Evolutionary conservation across 2,113 vertebrate species (phyloP), one percentile per base, ranked within the genome.

Genomic region (Anolis carolinensis): DNA sequence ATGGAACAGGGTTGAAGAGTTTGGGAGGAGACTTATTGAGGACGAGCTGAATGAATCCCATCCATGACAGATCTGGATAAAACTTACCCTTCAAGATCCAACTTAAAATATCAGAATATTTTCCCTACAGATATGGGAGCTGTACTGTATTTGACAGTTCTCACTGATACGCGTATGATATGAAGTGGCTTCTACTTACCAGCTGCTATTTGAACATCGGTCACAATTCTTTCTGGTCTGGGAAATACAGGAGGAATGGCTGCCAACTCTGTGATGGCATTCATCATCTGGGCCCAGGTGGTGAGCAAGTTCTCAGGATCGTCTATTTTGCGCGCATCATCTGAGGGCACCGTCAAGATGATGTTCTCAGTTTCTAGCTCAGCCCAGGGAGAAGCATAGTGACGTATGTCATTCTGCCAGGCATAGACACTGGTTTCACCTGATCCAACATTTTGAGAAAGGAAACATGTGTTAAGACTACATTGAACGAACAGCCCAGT

Each of bases 331-430:
- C 89, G 78, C 1, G 96, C 85, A 1, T 78, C 90, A 0, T 95
- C 92, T 0, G 97, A 97, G 0, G 96, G 95, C 48, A 97, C 88
- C 0, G 97, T 97, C 16, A 98, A 88, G 93, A 98, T 96, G 93
- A 98, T 79, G 87, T 97, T 97, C 30, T 96, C 96, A 0, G 96
- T 97, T 88, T 97, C 96, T 87, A 98, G 81, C 89, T 98, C 97
- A 6, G 97, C 97, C 97, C 97, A 97, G 27, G 96, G 97, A 1
- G 96, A 92, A 0, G 90, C 95, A 2, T 96, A 88, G 62, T 93
- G 90, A 25, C 93, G 93, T 87, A 97, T 88, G 63, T 90, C 73
- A 32, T 90, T 2, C 14, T 90, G 86, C 96, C 97, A 97, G 0
- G 95, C 94, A 44, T 88, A 93, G 27, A 84, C 67, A 10, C 93